Base-by-base conservation (phyloP, 2,888 invertebrate species). In the Eristalis pertinax region DNA sequence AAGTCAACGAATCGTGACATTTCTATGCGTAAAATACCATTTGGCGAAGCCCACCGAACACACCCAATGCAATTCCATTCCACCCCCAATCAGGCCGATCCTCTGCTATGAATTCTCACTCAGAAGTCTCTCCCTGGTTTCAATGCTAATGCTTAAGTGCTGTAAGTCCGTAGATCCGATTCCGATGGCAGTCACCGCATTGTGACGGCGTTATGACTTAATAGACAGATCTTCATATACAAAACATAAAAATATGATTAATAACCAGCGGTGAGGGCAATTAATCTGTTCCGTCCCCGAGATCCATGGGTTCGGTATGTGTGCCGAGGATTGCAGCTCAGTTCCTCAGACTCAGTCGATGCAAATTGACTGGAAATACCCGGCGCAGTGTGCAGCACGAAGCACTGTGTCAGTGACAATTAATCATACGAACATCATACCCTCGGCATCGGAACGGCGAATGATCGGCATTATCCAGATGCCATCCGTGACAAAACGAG, bases 221-320 rank as follows among this genome's bases (percentile, higher is more conserved):
- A 87, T 84, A 80, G 69, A 80, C 41, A 79, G 68, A 64, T 78
- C 8, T 74, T 78, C 63, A 19, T 15, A 41, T 50, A 43, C 19
- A 65, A 80, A 43, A 8, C 41, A 81, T 67, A 81, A 43, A 72
- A 84, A 56, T 72, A 79, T 87, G 87, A 87, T 84, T 84, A 84
- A 87, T 87, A 50, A 75, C 73, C 73, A 11, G 26, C 58, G 75
- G 76, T 79, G 79, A 68, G 76, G 41, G 75, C 50, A 87, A 87
- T 87, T 83, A 84, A 87, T 87, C 84, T 83, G 67, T 72, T 87
- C 84, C 75, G 63, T 72, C 22, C 63, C 70, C 67, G 19, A n/a
- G 50, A 41, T 38, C 24, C 60, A 67, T 83, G 72, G 87, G 84
- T 76, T 76, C 79, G 85, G 86, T 73, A 62, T 69, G 70, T 56